phyloP scores from a whole-genome alignment of 2,888 invertebrate species.

The Drosophila silvestris region DNA sequence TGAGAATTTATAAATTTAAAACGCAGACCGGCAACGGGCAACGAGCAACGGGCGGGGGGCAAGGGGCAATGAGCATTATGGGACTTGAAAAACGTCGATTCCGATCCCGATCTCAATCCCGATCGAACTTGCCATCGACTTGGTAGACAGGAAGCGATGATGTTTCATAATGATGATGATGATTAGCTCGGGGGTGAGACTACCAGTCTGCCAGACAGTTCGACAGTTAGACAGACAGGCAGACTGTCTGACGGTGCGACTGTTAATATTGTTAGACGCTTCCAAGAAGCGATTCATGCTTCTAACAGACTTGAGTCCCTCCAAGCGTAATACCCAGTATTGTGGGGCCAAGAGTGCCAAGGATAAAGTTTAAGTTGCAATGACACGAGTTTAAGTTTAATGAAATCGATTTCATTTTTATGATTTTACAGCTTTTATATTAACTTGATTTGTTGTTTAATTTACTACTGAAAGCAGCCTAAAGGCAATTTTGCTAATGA shows the following conservation, averaged over 20 bases:
- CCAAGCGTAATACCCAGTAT: constrained; percentile 26
- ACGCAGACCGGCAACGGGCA: constrained; percentile 42
- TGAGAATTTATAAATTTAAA: constrained; percentile 80
- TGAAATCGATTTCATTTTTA: not conserved
- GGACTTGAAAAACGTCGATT: constrained; percentile 38
- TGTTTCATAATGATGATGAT: constrained; percentile 39
- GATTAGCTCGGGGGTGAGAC: constrained; percentile 23
- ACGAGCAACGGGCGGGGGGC: constrained; percentile 31
- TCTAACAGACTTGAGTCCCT: constrained; percentile 28
- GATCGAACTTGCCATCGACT: constrained; percentile 40
- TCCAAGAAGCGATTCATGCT: constrained; percentile 50
- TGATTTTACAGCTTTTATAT: not conserved
- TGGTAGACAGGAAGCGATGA: constrained; percentile 63
- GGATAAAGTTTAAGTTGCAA: constrained; percentile 11
- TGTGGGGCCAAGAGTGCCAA: constrained; percentile 11
- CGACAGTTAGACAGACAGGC: constrained; percentile 9
- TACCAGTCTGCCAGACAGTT: constrained; percentile 11
- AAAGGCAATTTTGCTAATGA: not conserved
- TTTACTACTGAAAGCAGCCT: not conserved
- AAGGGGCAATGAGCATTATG: constrained; percentile 49
- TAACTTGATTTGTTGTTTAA: not conserved
- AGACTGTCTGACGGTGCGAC: constrained; percentile 11
- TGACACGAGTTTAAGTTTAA: constrained; percentile 31
- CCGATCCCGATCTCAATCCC: constrained; percentile 26
- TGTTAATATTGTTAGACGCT: constrained; percentile 28